Evolutionary conservation across 1,140 invertebrate genomes (phyloP).

Genomic region (Rhizoglyphus robini): DNA sequence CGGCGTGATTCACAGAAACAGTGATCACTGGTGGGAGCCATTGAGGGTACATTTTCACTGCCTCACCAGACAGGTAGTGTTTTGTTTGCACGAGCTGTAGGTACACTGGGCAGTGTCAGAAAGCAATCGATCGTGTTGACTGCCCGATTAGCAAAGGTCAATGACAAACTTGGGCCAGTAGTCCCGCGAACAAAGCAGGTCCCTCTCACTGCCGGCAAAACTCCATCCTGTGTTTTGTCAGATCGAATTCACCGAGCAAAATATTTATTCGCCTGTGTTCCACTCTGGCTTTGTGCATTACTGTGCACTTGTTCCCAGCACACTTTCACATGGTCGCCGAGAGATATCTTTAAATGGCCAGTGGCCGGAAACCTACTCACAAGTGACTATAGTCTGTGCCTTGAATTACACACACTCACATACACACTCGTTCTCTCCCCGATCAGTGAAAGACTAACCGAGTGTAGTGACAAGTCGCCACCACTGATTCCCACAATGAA

Average conservation of each 20-base stretch:
- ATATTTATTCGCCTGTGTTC: not conserved
- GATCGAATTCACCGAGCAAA: not conserved
- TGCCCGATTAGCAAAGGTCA: not conserved
- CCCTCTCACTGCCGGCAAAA: not conserved
- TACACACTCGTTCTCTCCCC: no score
- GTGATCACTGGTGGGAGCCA: not conserved
- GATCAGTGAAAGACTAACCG: no score
- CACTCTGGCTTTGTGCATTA: not conserved
- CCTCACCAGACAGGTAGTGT: not conserved
- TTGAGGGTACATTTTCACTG: not conserved
- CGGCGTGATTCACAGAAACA: no score
- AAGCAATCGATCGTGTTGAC: not conserved
- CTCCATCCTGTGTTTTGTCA: slow-evolving; percentile 12
- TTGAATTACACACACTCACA: not conserved
- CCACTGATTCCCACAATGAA: not conserved
- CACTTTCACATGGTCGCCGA: slow-evolving; percentile 5
- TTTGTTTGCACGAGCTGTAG: not conserved
- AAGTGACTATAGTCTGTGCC: not conserved
- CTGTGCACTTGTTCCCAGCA: not conserved
- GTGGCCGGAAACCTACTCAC: not conserved
- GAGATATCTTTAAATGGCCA: not conserved
- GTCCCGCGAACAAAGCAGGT: not conserved
- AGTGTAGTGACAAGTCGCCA: no score
- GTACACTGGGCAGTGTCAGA: not conserved
- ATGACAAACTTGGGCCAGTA: not conserved